These are phyloP conservation scores for Campylorhamphus procurvoides DNA, from an alignment of 2,113 vertebrate species.

Conservation along the genomic window DNA sequence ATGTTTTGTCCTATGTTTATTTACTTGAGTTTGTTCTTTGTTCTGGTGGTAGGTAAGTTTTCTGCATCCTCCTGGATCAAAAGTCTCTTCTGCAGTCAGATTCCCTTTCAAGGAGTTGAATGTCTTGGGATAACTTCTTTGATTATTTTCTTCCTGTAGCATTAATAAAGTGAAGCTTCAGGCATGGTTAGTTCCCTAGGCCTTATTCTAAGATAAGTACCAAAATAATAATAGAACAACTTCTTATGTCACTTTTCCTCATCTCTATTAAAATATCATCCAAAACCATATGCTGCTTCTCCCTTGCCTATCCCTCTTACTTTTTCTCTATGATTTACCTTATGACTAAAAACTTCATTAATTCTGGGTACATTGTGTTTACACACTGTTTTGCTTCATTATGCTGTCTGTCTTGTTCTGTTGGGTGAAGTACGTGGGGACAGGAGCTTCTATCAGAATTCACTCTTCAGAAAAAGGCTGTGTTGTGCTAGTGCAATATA, in stretches of 20 bases:
- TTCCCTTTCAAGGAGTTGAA: neutral
- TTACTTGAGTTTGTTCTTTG: neutral
- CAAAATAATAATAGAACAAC: neutral
- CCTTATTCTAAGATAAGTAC: neutral
- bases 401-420: neutral
- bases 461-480: neutral
- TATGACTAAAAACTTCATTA: constrained; percentile 3
- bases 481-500: neutral
- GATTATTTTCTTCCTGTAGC: neutral
- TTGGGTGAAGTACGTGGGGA: neutral
- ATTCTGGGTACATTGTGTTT: constrained; percentile 21
- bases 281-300: neutral
- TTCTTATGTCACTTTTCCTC: neutral
- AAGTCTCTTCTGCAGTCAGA: neutral
- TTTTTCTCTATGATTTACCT: neutral
- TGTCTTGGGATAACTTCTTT: neutral
- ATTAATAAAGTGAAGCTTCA: neutral
- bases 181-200: neutral
- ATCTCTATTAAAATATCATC: constrained; percentile 7
- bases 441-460: neutral
- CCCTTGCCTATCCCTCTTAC: neutral
- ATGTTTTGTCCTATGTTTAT: neutral
- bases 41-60: neutral
- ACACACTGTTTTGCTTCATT: constrained; percentile 15
- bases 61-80: neutral